Evolutionary conservation across 2,797 vertebrate species (phyloP).

Genomic region (Enteromius anoplus): DNA sequence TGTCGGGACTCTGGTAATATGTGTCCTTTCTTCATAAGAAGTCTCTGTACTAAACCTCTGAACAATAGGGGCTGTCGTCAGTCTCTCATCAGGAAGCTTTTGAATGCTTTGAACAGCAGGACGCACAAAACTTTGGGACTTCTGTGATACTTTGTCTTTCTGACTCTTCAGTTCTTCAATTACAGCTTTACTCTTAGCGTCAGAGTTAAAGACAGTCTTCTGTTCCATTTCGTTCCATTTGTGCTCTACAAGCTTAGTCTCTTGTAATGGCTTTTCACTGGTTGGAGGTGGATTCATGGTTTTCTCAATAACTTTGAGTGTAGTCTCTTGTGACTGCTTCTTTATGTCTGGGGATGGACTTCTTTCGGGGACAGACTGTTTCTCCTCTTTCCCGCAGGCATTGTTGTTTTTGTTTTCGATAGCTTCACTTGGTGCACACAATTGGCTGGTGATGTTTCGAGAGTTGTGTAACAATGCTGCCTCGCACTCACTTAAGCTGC

Average conservation of each 20-base stretch:
- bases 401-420: slow-evolving; percentile 84
- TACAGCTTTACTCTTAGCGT: slow-evolving; percentile 59
- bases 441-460: slow-evolving; percentile 51
- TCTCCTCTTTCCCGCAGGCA: slow-evolving; percentile 68
- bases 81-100: slow-evolving; percentile 56
- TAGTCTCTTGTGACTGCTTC: slow-evolving; percentile 27
- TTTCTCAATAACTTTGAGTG: not conserved
- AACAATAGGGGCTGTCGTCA: slow-evolving; percentile 25
- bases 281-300: not conserved
- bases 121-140: slow-evolving; percentile 30
- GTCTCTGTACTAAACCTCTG: slow-evolving; percentile 29
- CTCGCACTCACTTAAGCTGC: slow-evolving; percentile 58
- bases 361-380: not conserved
- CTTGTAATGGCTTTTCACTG: not conserved
- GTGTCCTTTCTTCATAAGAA: slow-evolving; percentile 47
- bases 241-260: not conserved
- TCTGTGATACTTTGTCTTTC: slow-evolving; percentile 46
- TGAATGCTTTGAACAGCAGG: slow-evolving; percentile 47
- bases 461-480: slow-evolving; percentile 49
- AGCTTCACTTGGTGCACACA: slow-evolving; percentile 57
- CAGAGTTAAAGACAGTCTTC: slow-evolving; percentile 7
- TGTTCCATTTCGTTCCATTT: slow-evolving; percentile 43
- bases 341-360: slow-evolving; percentile 41
- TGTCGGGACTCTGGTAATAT: slow-evolving; percentile 45
- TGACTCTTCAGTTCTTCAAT: slow-evolving; percentile 54